Conservation (phyloP, 2,113 vertebrate species). For the Melanostigma gelatinosum region DNA sequence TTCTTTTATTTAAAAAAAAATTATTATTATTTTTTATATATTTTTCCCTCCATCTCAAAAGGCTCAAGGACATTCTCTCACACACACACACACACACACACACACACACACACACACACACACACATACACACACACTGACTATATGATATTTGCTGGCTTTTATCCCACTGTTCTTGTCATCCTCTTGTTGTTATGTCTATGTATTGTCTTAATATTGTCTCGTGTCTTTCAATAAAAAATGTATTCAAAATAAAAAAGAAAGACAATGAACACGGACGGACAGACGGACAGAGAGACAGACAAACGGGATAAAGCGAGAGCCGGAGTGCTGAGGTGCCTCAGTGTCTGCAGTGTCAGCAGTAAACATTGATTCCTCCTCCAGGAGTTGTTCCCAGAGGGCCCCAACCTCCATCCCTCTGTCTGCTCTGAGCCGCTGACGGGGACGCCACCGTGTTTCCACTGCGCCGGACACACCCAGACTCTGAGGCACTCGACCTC, state of each 20-base stretch:
- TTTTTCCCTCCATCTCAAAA: no score
- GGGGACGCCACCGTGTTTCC: constrained; percentile 13
- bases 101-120: no score
- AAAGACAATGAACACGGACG: neutral
- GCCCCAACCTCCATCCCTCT: constrained; percentile 27
- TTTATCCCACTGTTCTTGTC: no score
- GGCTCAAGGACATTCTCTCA: no score
- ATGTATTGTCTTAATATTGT: no score
- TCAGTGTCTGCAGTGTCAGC: constrained; percentile 42
- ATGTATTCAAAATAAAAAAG: neutral
- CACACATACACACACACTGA: no score
- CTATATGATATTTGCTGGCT: no score
- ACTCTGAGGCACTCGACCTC: neutral
- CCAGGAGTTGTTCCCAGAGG: constrained; percentile 42
- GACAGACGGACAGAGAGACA: neutral
- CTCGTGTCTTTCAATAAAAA: no score
- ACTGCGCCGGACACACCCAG: constrained; percentile 34
- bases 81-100: no score
- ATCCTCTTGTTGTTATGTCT: no score
- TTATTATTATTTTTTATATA: no score
- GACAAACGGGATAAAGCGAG: constrained; percentile 9
- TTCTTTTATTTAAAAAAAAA: no score
- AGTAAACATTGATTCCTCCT: constrained; percentile 61
- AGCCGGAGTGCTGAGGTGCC: constrained; percentile 40
- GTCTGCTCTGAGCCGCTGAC: constrained; percentile 61